Evolutionary conservation across 1,140 invertebrate genomes (phyloP).

Genomic region (Plectrocnemia conspersa): DNA sequence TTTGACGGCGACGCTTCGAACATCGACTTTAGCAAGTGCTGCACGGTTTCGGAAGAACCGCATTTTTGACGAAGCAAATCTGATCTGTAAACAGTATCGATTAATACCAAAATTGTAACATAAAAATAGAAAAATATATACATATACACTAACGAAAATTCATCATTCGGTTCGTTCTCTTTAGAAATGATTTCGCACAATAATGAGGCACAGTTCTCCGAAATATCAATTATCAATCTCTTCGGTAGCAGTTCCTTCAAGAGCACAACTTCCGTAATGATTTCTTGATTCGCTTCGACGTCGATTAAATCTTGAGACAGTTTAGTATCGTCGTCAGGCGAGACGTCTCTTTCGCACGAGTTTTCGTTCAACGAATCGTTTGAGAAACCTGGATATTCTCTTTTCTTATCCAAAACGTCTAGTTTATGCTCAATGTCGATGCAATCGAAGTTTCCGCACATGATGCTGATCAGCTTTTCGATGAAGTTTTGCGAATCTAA

Average conservation of each 20-base stretch:
- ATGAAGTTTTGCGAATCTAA: conserved; percentile 81
- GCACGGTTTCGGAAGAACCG: conserved; percentile 17
- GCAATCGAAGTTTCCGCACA: conserved; percentile 65
- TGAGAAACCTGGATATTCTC: no score
- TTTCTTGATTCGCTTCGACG: not conserved
- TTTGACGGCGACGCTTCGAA: conserved; percentile 39
- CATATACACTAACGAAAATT: conserved; percentile 20
- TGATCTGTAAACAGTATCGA: conserved; percentile 1
- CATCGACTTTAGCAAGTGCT: conserved; percentile 41
- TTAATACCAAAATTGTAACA: conserved; percentile 6
- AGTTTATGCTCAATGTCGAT: not conserved
- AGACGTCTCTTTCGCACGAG: no score
- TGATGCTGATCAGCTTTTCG: conserved; percentile 73
- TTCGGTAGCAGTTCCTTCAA: not conserved
- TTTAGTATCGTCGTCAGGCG: conserved; percentile 1
- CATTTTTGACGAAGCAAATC: conserved; percentile 29
- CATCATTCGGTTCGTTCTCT: conserved; percentile 21
- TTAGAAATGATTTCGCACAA: conserved; percentile 30
- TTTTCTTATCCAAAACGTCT: not conserved
- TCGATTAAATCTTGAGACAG: not conserved
- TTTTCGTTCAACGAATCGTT: no score
- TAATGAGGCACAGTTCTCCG: conserved; percentile 26
- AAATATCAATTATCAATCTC: conserved; percentile 22
- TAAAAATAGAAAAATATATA: conserved; percentile 1
- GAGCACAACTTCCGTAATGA: not conserved